Conservation (phyloP, 2,888 invertebrate species). For the Dicyrtoma fusca region DNA sequence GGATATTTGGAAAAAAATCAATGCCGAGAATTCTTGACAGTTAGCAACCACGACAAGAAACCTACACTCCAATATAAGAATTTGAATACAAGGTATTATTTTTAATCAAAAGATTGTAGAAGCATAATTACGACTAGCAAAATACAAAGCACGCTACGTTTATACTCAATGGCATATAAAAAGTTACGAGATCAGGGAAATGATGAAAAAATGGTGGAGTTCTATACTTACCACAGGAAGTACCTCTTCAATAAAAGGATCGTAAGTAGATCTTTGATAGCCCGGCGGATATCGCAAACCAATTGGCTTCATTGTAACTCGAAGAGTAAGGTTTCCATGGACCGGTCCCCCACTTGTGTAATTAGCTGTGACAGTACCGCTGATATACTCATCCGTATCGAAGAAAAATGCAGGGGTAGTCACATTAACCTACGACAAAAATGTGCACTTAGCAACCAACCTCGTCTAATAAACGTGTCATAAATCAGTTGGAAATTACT, state of each 20-base stretch:
- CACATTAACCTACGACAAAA: conserved; percentile 73
- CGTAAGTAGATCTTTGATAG: conserved; percentile 24
- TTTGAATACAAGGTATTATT: too few relatives aligned
- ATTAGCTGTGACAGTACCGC: conserved; percentile 89
- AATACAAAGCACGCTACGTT: not conserved
- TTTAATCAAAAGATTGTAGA: too few relatives aligned
- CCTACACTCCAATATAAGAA: too few relatives aligned
- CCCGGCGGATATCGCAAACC: conserved; percentile 16
- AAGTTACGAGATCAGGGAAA: not conserved
- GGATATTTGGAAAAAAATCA: too few relatives aligned
- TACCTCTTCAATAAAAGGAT: conserved; percentile 45
- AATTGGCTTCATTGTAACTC: conserved; percentile 75
- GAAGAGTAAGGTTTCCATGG: conserved; percentile 82
- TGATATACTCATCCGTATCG: conserved; percentile 79
- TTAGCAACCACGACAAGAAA: too few relatives aligned
- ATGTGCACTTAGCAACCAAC: not conserved
- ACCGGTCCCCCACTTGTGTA: conserved; percentile 93
- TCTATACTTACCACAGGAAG: conserved; percentile 40
- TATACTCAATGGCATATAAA: not conserved
- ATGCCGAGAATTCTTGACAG: too few relatives aligned
- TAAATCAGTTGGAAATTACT: conserved; percentile 6
- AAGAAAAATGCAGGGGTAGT: conserved; percentile 95
- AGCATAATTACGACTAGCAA: not conserved
- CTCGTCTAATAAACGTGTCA: not conserved
- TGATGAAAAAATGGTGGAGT: too few relatives aligned